Evolutionary conservation across 2,797 vertebrate species (phyloP).

Genomic region (Bucorvus abyssinicus): DNA sequence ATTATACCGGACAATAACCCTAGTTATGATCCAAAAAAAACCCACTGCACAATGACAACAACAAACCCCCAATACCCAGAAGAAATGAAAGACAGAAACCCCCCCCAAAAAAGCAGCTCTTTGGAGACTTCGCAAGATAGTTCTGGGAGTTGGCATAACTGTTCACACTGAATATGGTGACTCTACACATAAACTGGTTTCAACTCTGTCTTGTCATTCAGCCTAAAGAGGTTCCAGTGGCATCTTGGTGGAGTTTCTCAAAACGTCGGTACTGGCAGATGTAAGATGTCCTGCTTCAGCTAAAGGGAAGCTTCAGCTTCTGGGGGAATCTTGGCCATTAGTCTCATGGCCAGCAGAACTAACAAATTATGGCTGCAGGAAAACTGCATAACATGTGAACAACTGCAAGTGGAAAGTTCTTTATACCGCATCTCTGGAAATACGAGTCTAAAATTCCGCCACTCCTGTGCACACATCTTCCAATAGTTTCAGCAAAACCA

Average conservation of each 20-base stretch:
- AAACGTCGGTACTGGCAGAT: not conserved
- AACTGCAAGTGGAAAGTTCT: not conserved
- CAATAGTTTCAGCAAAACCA: not conserved
- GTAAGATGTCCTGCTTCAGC: not conserved
- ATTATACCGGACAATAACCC: not conserved
- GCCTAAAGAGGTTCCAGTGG: not conserved
- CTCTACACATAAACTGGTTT: not conserved
- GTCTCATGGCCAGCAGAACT: not conserved
- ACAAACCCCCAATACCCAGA: rapidly evolving
- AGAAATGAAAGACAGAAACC: not conserved
- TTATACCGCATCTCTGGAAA: not conserved
- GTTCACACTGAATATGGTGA: not conserved
- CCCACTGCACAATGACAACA: not conserved
- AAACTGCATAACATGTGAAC: not conserved
- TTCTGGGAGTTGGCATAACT: not conserved
- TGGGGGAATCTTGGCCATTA: not conserved
- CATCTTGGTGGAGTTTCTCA: not conserved
- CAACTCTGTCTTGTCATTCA: not conserved
- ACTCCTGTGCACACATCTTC: not conserved
- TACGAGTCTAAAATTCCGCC: not conserved
- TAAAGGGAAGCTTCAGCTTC: not conserved
- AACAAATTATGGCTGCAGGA: not conserved
- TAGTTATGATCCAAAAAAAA: not conserved
- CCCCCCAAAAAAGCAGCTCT: not conserved
- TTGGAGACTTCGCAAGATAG: not conserved